A percentile compares a stretch with the other conserved stretches of the same genome.
These are phyloP conservation scores for Pseudochirops cupreus DNA, from an alignment of 2,797 vertebrate genomes.

Conservation along the genomic window DNA sequence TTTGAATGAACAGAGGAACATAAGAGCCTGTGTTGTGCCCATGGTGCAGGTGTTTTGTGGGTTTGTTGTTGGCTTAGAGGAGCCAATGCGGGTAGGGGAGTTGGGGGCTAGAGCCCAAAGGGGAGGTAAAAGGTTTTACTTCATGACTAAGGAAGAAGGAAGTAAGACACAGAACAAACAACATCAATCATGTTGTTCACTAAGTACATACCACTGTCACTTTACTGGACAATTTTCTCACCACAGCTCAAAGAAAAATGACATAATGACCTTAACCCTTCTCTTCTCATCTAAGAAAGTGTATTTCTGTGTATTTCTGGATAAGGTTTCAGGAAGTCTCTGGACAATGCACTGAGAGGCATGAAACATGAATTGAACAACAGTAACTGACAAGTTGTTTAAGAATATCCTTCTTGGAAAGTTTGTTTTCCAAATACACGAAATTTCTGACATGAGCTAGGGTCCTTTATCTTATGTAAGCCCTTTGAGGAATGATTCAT, in stretches of 20 bases:
- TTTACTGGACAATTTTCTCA: not conserved
- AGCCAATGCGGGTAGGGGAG: not conserved
- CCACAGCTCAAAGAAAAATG: not conserved
- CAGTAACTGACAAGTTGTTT: not conserved
- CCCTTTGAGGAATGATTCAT: not conserved
- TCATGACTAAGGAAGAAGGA: conserved; percentile 22
- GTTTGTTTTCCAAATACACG: conserved; percentile 22
- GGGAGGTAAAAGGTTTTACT: not conserved
- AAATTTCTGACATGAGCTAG: not conserved
- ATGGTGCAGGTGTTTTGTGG: not conserved
- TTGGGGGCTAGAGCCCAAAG: not conserved
- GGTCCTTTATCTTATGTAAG: conserved; percentile 7
- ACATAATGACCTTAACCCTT: not conserved
- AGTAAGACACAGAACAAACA: not conserved
- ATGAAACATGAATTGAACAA: not conserved
- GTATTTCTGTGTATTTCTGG: not conserved
- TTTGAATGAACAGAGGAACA: not conserved
- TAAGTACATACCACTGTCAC: not conserved
- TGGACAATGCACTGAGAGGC: not conserved
- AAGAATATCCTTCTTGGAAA: not conserved
- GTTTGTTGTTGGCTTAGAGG: not conserved
- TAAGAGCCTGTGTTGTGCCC: not conserved
- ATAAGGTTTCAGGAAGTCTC: not conserved
- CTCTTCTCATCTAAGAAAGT: not conserved
- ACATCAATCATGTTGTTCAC: not conserved